These are phyloP conservation scores for Rhagoletis pomonella DNA, from an alignment of 1,140 invertebrate genomes.

Conservation along the genomic window DNA sequence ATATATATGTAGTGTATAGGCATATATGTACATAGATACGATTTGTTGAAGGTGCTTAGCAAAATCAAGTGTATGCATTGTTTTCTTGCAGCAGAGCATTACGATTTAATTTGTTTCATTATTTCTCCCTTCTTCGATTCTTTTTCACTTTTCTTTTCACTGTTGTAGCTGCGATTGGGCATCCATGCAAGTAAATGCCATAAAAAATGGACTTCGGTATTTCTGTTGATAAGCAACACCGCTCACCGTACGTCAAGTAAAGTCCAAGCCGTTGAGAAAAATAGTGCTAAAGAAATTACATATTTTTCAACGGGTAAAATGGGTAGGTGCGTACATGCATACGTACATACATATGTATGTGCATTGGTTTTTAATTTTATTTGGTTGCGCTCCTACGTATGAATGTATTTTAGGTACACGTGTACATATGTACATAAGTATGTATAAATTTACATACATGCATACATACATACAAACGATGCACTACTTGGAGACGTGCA, in stretches of 20 bases:
- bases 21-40: not conserved
- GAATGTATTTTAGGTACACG: not conserved
- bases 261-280: constrained; percentile 4
- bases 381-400: not conserved
- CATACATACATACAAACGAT: not conserved
- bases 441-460: not conserved
- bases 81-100: constrained; percentile 31
- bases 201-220: constrained; percentile 43
- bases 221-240: constrained; percentile 39
- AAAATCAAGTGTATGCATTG: not conserved
- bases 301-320: constrained; percentile 34
- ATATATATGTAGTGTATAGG: no score
- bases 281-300: not conserved
- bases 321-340: constrained; percentile 18
- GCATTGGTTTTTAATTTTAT: no score
- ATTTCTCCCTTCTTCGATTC: not conserved
- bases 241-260: not conserved
- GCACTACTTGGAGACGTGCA: not conserved
- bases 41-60: no score
- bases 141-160: not conserved
- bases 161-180: not conserved
- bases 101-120: constrained; percentile 5
- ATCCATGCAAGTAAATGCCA: not conserved
- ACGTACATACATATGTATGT: not conserved
- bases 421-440: not conserved